phyloP scores from a whole-genome alignment of 2,888 invertebrate genomes.

The Clanis bilineata region DNA sequence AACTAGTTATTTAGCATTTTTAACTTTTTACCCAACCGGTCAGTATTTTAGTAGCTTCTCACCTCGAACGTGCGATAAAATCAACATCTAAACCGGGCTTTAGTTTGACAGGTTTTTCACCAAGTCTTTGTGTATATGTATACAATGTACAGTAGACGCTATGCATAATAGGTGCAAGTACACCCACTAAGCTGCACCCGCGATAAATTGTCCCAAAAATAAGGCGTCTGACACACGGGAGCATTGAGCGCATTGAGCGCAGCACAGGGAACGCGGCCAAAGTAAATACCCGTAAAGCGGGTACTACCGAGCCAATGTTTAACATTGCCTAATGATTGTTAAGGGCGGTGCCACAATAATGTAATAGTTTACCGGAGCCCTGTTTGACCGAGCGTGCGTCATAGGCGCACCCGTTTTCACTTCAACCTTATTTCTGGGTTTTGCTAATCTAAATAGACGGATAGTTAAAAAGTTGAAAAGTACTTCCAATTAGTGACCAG shows the following conservation, averaged over 20 bases:
- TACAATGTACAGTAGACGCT: too few relatives aligned
- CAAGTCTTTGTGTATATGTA: too few relatives aligned
- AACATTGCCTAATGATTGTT: constrained; percentile 55
- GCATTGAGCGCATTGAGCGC: constrained; percentile 5
- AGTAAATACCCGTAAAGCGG: constrained; percentile 50
- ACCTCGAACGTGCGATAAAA: too few relatives aligned
- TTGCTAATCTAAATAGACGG: constrained; percentile 45
- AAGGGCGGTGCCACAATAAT: constrained; percentile 72
- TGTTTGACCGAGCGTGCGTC: constrained; percentile 72
- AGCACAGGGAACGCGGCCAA: constrained; percentile 2
- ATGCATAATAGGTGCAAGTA: too few relatives aligned
- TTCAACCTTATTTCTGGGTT: constrained; percentile 27
- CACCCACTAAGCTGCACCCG: too few relatives aligned
- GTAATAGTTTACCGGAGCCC: constrained; percentile 70
- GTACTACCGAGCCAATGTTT: constrained; percentile 45
- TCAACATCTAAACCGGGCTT: too few relatives aligned
- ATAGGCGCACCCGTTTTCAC: constrained; percentile 58
- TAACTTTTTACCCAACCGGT: too few relatives aligned
- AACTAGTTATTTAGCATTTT: too few relatives aligned
- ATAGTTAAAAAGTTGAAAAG: constrained; percentile 22
- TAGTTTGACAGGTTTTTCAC: too few relatives aligned
- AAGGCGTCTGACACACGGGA: background rate
- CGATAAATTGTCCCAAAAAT: constrained; percentile 23
- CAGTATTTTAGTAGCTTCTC: too few relatives aligned
- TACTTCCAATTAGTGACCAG: constrained; percentile 19